Percentiles rank a stretch among this genome's conserved stretches.
Evolutionary conservation across 2,888 invertebrate species (phyloP).

Genomic region (Ormia ochracea): DNA sequence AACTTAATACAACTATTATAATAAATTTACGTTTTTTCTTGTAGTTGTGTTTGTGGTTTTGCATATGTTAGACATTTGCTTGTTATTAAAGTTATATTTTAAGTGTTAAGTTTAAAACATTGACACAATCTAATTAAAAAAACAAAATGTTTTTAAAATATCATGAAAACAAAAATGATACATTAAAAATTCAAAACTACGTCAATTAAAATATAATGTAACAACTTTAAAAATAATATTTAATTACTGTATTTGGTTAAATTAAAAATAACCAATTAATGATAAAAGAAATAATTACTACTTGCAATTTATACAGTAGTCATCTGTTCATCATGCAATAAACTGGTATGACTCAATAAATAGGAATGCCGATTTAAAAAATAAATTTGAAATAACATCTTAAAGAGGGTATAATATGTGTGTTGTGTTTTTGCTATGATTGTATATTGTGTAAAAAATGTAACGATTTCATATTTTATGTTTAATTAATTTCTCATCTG

Average conservation of each 20-base stretch:
- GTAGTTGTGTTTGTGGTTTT: constrained; percentile 17
- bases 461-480: constrained; percentile 46
- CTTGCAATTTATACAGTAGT: constrained; percentile 16
- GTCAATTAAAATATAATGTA: constrained; percentile 32
- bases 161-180: neutral
- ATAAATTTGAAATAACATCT: neutral
- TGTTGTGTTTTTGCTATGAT: neutral
- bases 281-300: constrained; percentile 4
- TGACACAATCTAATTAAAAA: constrained; percentile 44
- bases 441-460: constrained; percentile 37
- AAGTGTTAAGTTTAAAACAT: constrained; percentile 20
- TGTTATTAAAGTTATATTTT: constrained; percentile 43
- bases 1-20: constrained; percentile 36
- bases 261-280: constrained; percentile 21
- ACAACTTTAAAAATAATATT: constrained; percentile 53
- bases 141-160: constrained; percentile 31
- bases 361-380: constrained; percentile 7
- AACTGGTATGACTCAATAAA: constrained; percentile 12
- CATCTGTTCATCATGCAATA: constrained; percentile 21
- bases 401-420: neutral
- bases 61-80: constrained; percentile 62
- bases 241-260: constrained; percentile 36
- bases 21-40: constrained; percentile 26
- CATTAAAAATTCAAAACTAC: constrained; percentile 52
- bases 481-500: neutral